Base-by-base conservation (phyloP, 2,113 vertebrate species). In the Sinocyclocheilus anshuiensis region DNA sequence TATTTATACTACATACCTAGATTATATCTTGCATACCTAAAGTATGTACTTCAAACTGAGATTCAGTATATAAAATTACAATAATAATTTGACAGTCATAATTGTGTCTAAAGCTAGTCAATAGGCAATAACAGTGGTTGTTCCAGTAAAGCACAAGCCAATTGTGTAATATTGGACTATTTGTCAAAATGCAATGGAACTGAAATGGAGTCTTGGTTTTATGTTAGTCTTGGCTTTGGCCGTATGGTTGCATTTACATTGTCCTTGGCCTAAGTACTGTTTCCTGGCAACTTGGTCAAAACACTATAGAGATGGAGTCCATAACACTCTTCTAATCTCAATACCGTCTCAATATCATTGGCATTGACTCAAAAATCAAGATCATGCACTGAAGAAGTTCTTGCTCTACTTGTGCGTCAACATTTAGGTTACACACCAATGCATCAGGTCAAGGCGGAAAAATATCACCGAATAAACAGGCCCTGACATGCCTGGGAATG, bases 361-460 rank as follows among this genome's bases (percentile, higher is more conserved):
- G 39, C 63, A 48, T n/a, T 1, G 39, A 50, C 36, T 36, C 22
- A 61, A 42, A 57, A 59, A 36, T 36, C 77, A 77, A 55, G 16
- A 55, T 55, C 16, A 26, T 33, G 24, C 76, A 55, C 24, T 55
- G 24, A 77, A 53, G 75, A 69, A 50, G 63, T 69, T 71, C 24
- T 18, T 33, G 33, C 20, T 80, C 77, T 42, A 63, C 78, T 50
- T 69, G 16, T 69, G 63, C 18, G 6, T 55, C 45, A 72, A 83
- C 81, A 55, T 18, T n/a, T 18, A 16, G 3, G 61, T 69, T 24
- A 53, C 81, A 36, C 81, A 74, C 50, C 29, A 67, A 61, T 85
- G 88, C 86, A 83, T 80, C 59, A 59, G 45, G 74, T 85, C 86
- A 83, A 81, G 83, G 42, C 57, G 65, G 55, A 75, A 72, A 86